Evolutionary conservation across 2,888 invertebrate species (phyloP), one percentile per base, ranked within the genome.

Genomic region (Eilema depressum): DNA sequence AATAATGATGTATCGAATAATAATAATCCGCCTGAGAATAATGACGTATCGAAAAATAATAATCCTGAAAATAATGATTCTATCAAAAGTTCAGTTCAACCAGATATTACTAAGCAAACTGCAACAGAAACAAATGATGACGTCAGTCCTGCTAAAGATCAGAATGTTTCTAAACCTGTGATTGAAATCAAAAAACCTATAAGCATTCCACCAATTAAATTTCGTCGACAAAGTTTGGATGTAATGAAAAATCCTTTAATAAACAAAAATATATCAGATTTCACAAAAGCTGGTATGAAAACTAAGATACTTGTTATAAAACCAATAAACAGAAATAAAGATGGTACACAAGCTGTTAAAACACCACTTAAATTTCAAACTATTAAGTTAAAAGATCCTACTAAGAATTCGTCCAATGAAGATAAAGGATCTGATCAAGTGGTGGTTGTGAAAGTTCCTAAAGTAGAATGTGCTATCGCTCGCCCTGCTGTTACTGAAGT

Each of bases 311-410:
- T 95, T 73, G 92, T 95, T 20, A 95, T 95, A 56, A 95, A 95
- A 85, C 94, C 94, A 60, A 92, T 95, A 25, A 91, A 93, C 74
- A 88, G 93, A 77, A 92, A 89, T 69, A 90, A 90, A 81, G 94
- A 93, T 79, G 90, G 91, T 4, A 78, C 80, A 26, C 83, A 87
- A 73, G 72, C 87, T 41, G 74, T 89, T 23, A 91, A 88, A 59
- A 78, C 87, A 3, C 86, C 93, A 28, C 80, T 94, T 20, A 94
- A 94, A 83, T 93, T 92, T 75, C 94, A 94, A 86, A 95, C 93
- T 96, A 88, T 98, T 97, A 95, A 99, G 98, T 92, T 99, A 96
- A 80, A 94, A 82, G 94, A 94, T 76, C 86, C 91, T n/a, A 90
- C 80, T 74, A 92, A 91, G 76, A 83, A 75, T 69, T 82, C 80